A percentile compares a stretch with the other conserved stretches of the same genome.
Conservation (phyloP, 2,888 invertebrate species). For the Suillia variegata region DNA sequence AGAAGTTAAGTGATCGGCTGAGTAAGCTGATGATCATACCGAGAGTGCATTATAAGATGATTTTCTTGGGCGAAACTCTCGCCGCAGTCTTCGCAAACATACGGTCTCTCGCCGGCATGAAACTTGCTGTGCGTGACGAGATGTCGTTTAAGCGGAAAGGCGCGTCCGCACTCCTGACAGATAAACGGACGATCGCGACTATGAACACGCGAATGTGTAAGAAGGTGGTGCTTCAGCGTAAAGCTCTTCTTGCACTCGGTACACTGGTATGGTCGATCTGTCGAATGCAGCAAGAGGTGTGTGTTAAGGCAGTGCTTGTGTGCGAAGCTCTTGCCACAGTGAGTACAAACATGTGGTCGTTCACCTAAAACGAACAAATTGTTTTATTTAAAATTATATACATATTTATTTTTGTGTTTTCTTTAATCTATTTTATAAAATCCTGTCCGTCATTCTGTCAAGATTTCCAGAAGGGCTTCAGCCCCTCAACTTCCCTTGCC, state of each 20-base stretch:
- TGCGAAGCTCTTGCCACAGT: conserved; percentile 81
- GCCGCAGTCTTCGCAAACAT: conserved; percentile 86
- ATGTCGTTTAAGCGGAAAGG: conserved; percentile 81
- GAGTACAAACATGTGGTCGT: conserved; percentile 77
- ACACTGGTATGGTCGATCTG: conserved; percentile 82
- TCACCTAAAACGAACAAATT: conserved; percentile 64
- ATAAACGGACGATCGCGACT: conserved; percentile 82
- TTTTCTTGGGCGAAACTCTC: conserved; percentile 92
- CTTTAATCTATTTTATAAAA: too few species aligned
- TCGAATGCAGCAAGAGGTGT: conserved; percentile 79
- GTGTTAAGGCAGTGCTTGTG: conserved; percentile 84
- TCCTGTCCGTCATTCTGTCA: too few species aligned
- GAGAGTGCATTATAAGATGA: conserved; percentile 67
- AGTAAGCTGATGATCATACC: conserved; percentile 44
- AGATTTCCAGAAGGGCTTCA: too few species aligned
- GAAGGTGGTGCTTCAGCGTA: conserved; percentile 82
- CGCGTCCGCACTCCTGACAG: conserved; percentile 81
- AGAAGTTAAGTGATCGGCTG: neutral
- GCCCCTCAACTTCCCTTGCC: too few species aligned
- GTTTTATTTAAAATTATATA: neutral
- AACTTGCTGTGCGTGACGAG: conserved; percentile 85
- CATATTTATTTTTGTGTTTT: too few species aligned
- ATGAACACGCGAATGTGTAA: conserved; percentile 79
- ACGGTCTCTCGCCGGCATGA: conserved; percentile 83
- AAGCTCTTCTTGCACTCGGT: conserved; percentile 86